Evolutionary conservation across 2,113 vertebrate genomes (phyloP).

Genomic region (Protobothrops flavoviridis): DNA sequence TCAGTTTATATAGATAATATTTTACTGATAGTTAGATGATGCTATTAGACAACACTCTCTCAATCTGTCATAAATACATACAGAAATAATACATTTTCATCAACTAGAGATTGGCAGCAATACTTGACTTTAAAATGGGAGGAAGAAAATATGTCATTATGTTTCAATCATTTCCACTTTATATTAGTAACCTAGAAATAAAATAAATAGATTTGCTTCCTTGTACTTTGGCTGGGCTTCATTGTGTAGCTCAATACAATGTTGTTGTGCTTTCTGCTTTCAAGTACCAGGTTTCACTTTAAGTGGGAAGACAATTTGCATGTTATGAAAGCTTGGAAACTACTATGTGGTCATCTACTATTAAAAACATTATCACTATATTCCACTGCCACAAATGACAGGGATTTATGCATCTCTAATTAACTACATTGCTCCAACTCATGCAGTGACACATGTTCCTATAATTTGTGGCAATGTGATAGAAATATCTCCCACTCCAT

Average conservation of each 20-base stretch:
- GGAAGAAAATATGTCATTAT: not conserved
- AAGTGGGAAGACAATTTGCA: not conserved
- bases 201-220: not conserved
- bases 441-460: not conserved
- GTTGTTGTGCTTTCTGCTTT: not conserved
- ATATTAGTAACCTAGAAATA: not conserved
- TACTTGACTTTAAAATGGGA: not conserved
- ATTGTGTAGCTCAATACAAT: not conserved
- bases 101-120: not conserved
- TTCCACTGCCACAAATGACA: not conserved
- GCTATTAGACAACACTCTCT: slow-evolving; percentile 15
- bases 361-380: not conserved
- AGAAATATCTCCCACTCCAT: not conserved
- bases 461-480: not conserved
- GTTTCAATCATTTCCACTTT: not conserved
- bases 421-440: not conserved
- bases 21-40: not conserved
- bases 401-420: not conserved
- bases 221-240: not conserved
- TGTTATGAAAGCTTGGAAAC: not conserved
- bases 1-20: not conserved
- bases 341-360: not conserved
- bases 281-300: not conserved
- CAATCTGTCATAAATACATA: not conserved
- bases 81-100: not conserved